phyloP scores from a whole-genome alignment of 2,113 vertebrate species.

The Anoura caudifer region DNA sequence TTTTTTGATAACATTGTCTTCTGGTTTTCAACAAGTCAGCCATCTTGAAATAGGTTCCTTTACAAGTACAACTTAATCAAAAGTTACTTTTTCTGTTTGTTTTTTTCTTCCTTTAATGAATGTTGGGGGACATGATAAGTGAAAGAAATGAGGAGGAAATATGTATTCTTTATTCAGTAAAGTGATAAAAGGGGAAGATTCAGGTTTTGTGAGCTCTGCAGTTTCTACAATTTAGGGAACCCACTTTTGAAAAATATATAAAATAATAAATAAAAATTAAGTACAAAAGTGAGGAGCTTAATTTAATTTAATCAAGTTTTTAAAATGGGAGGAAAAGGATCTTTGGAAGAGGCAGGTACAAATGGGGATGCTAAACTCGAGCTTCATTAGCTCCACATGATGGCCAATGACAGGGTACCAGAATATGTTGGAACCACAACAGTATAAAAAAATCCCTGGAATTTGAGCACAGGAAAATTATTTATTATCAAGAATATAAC shows the following conservation, averaged over 20 bases:
- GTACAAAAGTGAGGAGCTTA: background rate
- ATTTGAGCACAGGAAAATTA: background rate
- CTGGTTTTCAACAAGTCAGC: background rate
- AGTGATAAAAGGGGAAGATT: background rate
- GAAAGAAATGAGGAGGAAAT: background rate
- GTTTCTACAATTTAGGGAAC: background rate
- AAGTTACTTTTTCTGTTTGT: background rate
- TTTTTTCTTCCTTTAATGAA: background rate
- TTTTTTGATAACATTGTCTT: slow-evolving; percentile 11
- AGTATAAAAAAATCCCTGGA: background rate
- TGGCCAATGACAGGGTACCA: background rate
- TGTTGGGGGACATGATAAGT: background rate
- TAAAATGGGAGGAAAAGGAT: background rate
- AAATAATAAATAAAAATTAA: background rate
- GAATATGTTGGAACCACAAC: background rate
- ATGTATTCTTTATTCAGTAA: background rate
- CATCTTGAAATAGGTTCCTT: background rate
- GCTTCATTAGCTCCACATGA: background rate
- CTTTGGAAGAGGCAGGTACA: background rate
- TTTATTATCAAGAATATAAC: background rate
- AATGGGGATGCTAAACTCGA: background rate
- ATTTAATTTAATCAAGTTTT: background rate
- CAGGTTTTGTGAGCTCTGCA: background rate
- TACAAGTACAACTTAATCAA: background rate
- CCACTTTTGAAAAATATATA: background rate